Percentiles rank a stretch among this genome's conserved stretches.
Evolutionary conservation across 1,140 invertebrate species (phyloP).

Genomic region (Nixonia krombeini): DNA sequence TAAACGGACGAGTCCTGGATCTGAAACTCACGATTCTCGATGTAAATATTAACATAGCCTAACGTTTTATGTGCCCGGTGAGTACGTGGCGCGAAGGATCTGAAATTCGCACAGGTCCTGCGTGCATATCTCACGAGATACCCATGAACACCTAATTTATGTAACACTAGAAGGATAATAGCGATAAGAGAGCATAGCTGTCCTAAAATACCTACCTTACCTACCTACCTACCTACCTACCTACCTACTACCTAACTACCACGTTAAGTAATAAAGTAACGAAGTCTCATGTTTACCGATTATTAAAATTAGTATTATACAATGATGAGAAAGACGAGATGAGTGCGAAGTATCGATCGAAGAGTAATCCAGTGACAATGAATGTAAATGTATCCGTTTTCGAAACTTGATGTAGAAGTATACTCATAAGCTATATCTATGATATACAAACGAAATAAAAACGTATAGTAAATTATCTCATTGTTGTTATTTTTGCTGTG

Average conservation of each 20-base stretch:
- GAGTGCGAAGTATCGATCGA: conserved; percentile 55
- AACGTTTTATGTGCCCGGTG: conserved; percentile 40
- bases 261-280: conserved; percentile 66
- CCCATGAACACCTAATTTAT: conserved; percentile 68
- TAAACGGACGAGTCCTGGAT: conserved; percentile 59
- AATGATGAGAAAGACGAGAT: conserved; percentile 42
- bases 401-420: conserved; percentile 73
- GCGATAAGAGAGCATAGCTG: conserved; percentile 66
- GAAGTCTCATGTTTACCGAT: conserved; percentile 67
- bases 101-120: conserved; percentile 25
- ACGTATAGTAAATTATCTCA: conserved; percentile 66
- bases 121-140: conserved; percentile 42
- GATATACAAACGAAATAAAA: conserved; percentile 72
- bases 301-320: conserved; percentile 69
- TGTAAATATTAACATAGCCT: conserved; percentile 71
- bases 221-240: conserved; percentile 58
- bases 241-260: too few relatives aligned
- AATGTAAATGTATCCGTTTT: conserved; percentile 74
- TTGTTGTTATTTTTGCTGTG: conserved; percentile 41
- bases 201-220: too few relatives aligned
- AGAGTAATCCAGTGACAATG: conserved; percentile 72
- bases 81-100: conserved; percentile 37
- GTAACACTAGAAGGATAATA: conserved; percentile 66
- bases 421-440: conserved; percentile 73
- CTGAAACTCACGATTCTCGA: conserved; percentile 62